Conservation (phyloP, 2,113 vertebrate species). For the Trachemys scripta region DNA sequence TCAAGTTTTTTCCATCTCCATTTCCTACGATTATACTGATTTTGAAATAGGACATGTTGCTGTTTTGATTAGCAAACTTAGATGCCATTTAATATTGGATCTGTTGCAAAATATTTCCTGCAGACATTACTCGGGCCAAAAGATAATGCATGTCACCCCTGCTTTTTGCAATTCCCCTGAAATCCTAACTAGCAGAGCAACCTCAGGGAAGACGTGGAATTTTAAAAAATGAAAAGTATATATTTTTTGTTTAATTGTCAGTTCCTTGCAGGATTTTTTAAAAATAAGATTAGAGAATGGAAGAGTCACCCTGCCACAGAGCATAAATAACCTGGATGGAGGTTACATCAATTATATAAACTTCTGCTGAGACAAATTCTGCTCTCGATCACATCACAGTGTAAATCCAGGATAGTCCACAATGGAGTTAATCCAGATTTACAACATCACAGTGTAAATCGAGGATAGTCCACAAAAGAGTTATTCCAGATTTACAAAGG, state of each 20-base stretch:
- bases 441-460: slow-evolving; percentile 49
- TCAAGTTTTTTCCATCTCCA: slow-evolving; percentile 45
- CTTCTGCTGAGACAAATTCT: slow-evolving; percentile 57
- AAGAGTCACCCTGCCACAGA: slow-evolving; percentile 39
- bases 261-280: neutral
- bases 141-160: neutral
- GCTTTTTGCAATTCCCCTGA: neutral
- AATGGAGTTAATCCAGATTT: slow-evolving; percentile 65
- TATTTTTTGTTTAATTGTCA: neutral
- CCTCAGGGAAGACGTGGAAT: neutral
- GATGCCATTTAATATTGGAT: neutral
- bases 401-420: slow-evolving; percentile 42
- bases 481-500: slow-evolving; percentile 24
- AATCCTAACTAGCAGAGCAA: slow-evolving; percentile 25
- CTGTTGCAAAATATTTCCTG: neutral
- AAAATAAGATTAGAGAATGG: slow-evolving; percentile 20
- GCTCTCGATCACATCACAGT: slow-evolving; percentile 42
- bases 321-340: slow-evolving; percentile 3
- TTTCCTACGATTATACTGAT: neutral
- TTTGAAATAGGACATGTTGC: slow-evolving; percentile 24
- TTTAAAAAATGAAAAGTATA: neutral
- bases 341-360: slow-evolving; percentile 25
- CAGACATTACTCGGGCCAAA: neutral
- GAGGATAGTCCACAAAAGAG: slow-evolving; percentile 46
- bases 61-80: slow-evolving; percentile 21